Percentiles rank a stretch among this genome's conserved stretches.
Evolutionary conservation across 1,140 invertebrate genomes (phyloP).

Genomic region (Pseudomyrmex sp.): DNA sequence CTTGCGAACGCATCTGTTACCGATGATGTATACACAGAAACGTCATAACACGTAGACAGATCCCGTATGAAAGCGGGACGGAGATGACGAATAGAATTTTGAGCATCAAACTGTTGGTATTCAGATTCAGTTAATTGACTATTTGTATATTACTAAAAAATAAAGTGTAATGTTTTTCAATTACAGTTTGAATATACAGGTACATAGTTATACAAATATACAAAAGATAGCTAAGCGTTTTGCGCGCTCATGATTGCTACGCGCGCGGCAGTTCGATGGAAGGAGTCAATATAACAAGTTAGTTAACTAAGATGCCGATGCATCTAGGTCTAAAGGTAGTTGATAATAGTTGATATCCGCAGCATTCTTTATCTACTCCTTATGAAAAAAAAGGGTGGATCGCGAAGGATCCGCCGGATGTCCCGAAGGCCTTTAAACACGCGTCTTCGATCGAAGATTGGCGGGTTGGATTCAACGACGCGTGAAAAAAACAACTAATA

Average conservation of each 20-base stretch:
- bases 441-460: constrained; percentile 55
- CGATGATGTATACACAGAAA: constrained; percentile 6
- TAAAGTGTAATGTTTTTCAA: not conserved
- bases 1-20: constrained; percentile 47
- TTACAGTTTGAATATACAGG: no score
- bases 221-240: no score
- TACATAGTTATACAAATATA: no score
- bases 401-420: constrained; percentile 56
- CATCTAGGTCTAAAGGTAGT: not conserved
- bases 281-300: not conserved
- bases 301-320: not conserved
- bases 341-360: constrained; percentile 27
- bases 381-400: constrained; percentile 25
- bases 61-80: constrained; percentile 37
- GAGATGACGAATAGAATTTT: constrained; percentile 30
- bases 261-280: no score
- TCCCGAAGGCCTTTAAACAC: constrained; percentile 57
- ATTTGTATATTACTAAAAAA: not conserved
- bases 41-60: constrained; percentile 21
- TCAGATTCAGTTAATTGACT: constrained; percentile 8
- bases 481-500: constrained; percentile 62
- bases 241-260: no score
- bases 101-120: not conserved
- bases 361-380: constrained; percentile 1
- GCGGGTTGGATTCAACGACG: constrained; percentile 58